Base-by-base conservation (phyloP, 2,797 vertebrate genomes). In the Melanotaenia boesemani region DNA sequence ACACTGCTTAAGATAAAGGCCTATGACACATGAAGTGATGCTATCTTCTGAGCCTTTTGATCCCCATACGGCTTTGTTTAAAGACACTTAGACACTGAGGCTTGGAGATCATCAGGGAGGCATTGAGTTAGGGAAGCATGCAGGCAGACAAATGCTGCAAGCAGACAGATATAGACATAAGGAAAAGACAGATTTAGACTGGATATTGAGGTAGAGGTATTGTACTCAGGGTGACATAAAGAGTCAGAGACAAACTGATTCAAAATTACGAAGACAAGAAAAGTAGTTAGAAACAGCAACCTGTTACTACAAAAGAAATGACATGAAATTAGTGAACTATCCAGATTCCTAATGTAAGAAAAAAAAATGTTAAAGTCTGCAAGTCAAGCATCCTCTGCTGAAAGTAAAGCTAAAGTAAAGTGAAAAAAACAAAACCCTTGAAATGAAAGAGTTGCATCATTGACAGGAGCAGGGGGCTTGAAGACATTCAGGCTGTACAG, bases 401-500 rank as follows among this genome's bases (percentile, higher is more conserved):
- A 82, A 90, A 90, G 82, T 87, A 75, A 90, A 83, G 63, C 58
- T 82, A 87, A 85, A 84, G 82, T 87, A 76, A 84, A 89, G 84
- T 48, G 77, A 89, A 81, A 89, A 50, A 87, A 89, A 89, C 79
- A 70, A 80, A 89, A 75, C 83, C 82, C 76, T 80, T 48, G 71
- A 76, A 88, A 87, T 82, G 86, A 92, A 92, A 92, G 91, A 92
- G 90, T 93, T 92, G 89, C 91, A 91, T 92, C 90, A 92, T 68
- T 90, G 87, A 86, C 81, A 82, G 74, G 77, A 81, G 65, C 71
- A 64, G 7, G 67, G 77, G 70, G 76, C 81, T 88, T 77, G 87
- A 84, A 90, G 87, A 66, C 44, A 74, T 67, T 70, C 72, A 59
- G 74, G 74, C 86, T 68, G 67, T 62, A 74, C 73, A 57, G 83